Conservation (phyloP, 1,140 invertebrate species). For the Lepidurus arcticus region DNA sequence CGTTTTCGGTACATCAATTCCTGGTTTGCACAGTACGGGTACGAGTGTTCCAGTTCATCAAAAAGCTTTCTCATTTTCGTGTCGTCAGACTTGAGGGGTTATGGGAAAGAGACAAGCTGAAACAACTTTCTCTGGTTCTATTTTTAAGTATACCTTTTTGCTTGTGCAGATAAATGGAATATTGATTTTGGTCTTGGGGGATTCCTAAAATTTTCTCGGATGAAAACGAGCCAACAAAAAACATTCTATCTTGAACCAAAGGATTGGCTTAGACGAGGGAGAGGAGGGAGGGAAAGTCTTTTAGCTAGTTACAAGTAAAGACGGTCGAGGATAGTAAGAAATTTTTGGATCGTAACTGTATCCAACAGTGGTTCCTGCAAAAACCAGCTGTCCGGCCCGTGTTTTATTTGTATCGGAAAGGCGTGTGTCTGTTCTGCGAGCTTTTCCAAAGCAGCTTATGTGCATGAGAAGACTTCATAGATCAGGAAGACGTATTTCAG, state of each 20-base stretch:
- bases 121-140: background rate
- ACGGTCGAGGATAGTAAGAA: background rate
- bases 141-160: conserved; percentile 18
- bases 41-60: background rate
- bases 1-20: background rate
- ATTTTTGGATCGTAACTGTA: background rate
- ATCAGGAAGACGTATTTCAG: background rate
- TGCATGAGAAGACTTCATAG: background rate
- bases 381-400: background rate
- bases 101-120: conserved; percentile 10
- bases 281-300: background rate
- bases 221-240: background rate
- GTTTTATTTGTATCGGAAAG: background rate
- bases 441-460: background rate
- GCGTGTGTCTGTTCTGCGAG: conserved; percentile 2
- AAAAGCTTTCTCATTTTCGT: conserved; percentile 15
- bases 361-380: background rate
- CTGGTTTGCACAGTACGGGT: background rate
- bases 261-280: background rate
- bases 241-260: background rate
- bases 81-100: background rate
- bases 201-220: background rate
- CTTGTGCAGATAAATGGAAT: background rate
- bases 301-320: background rate
- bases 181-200: conserved; percentile 1